Evolutionary conservation across 2,888 invertebrate species (phyloP).

Genomic region (Ectobius pallidus): DNA sequence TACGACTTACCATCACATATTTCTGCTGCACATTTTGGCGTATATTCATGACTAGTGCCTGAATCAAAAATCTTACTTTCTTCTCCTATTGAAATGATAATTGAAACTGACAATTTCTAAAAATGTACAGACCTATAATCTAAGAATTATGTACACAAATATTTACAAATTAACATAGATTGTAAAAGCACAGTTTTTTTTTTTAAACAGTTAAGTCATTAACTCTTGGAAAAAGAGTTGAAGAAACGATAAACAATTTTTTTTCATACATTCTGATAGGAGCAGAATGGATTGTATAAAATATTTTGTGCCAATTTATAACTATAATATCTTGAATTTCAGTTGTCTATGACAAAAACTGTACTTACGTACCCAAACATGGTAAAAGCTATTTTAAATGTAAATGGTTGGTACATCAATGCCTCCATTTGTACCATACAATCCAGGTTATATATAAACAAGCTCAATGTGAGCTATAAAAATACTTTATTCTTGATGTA

Average conservation of each 20-base stretch:
- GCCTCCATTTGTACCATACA: no score
- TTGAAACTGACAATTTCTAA: slow-evolving; percentile 7
- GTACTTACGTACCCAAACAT: no score
- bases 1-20: neutral
- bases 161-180: slow-evolving; percentile 17
- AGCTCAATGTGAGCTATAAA: slow-evolving; percentile 28
- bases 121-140: neutral
- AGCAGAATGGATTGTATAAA: no score
- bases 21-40: slow-evolving; percentile 17
- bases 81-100: neutral
- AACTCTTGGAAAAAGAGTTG: no score
- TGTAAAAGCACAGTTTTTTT: neutral
- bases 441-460: no score
- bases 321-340: no score
- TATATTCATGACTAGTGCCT: slow-evolving; percentile 26
- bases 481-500: slow-evolving; percentile 11
- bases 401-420: no score
- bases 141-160: neutral
- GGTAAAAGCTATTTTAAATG: no score
- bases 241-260: no score
- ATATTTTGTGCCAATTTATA: no score
- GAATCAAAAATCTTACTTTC: slow-evolving; percentile 19
- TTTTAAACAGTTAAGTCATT: neutral
- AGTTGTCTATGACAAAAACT: no score
- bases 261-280: no score